These are phyloP conservation scores for Heliconius hewitsoni DNA, from an alignment of 1,140 invertebrate species.

Conservation along the genomic window DNA sequence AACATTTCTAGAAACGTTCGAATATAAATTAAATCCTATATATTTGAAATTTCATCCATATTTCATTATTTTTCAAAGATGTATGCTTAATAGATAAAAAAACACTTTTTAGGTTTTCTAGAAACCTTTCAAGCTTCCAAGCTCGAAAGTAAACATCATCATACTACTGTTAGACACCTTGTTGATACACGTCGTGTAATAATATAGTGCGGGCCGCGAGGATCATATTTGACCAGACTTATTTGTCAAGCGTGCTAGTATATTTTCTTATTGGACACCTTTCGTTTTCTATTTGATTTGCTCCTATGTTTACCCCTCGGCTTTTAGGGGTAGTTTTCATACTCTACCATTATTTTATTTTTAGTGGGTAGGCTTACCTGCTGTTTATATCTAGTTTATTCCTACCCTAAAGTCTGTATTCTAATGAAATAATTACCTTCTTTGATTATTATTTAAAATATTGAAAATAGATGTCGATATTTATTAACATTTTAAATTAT, in stretches of 20 bases:
- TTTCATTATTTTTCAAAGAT: neutral
- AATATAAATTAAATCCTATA: neutral
- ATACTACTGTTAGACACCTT: conserved; percentile 57
- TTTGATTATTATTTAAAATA: neutral
- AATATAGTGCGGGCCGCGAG: conserved; percentile 55
- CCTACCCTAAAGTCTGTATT: conserved; percentile 24
- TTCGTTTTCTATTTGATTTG: conserved; percentile 68
- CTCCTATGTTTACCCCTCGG: conserved; percentile 51
- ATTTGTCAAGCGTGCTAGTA: conserved; percentile 76
- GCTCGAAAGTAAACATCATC: conserved; percentile 62
- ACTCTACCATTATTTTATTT: neutral
- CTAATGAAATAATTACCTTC: neutral
- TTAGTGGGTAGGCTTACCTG: conserved; percentile 42
- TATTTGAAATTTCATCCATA: neutral
- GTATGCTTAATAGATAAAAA: neutral
- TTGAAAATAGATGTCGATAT: neutral
- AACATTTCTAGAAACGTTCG: too few relatives aligned
- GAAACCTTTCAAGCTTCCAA: conserved; percentile 51
- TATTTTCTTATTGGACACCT: conserved; percentile 75
- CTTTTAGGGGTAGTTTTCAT: conserved; percentile 53
- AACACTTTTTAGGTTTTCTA: neutral
- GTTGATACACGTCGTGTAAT: conserved; percentile 62
- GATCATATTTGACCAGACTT: conserved; percentile 74
- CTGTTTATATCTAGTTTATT: conserved; percentile 63
- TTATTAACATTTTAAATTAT: neutral